Evolutionary conservation across 1,140 invertebrate species (phyloP), one percentile per base, ranked within the genome.

Genomic region (Archivesica marissinica): DNA sequence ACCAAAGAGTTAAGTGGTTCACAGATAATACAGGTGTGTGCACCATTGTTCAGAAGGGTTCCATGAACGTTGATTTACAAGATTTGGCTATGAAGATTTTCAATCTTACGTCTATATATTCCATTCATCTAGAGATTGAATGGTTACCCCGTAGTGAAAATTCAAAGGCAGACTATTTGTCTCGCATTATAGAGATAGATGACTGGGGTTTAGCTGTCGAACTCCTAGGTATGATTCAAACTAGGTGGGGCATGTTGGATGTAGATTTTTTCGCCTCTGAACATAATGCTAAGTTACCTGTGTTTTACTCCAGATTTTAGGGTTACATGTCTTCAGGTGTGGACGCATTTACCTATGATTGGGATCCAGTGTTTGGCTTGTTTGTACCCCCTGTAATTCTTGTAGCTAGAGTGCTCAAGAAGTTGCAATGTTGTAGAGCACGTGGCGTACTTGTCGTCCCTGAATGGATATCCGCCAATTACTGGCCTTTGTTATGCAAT

Each of bases 111-210:
- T 20, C 56, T 15, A 44, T 7, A 11, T 33, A 72, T 28, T 3
- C 17, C 2, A 81, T 83, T 30, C 1, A 11, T 25, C 15, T 84
- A 1, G 47, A 74, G 20, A 52, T 68, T 61, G 52, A 80, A 33
- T 85, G 75, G 86, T 33, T 87, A 23, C 68, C 76, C 0, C 33
- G 75, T 7, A 4, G 35, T 2, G n/a, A 80, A 25, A 87, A 80
- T 30, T 23, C 54, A 20, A 81, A 50, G 44, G 70, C 86, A 17
- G 81, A 87, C 64, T 64, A 35, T 44, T 44, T 85, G 2, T 78
- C 74, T 20, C 59, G 61, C 25, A 35, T n/a, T 38, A 2, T 20
- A n/a, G 61, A 86, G 25, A 56, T 54, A 56, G 81, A 87, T 47
- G 86, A 83, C 66, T 83, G 80, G 80, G 56, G 64, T n/a, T 39